Conservation (phyloP, 1,140 invertebrate genomes). For the Brachionus paranguensis region DNA sequence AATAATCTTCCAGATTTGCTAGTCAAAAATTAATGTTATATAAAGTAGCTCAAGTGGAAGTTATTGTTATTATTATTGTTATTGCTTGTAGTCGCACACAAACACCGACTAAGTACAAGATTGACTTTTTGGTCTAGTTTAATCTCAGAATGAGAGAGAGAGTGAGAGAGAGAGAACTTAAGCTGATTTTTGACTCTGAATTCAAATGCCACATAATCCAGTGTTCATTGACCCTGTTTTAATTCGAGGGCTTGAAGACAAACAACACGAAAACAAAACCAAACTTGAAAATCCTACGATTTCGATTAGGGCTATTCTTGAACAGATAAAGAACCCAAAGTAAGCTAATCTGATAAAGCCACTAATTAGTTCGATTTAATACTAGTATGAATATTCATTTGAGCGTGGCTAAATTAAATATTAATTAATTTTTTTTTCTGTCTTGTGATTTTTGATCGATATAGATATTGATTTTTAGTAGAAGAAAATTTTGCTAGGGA, state of each 20-base stretch:
- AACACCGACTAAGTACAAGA: neutral
- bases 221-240: conserved; percentile 2
- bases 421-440: conserved; percentile 23
- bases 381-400: conserved; percentile 18
- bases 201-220: conserved; percentile 9
- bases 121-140: conserved; percentile 33
- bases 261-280: neutral
- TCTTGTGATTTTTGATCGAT: neutral
- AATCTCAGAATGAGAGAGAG: neutral
- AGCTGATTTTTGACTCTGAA: neutral
- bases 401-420: conserved; percentile 8
- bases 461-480: conserved; percentile 31
- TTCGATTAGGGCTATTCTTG: conserved; percentile 8
- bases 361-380: neutral
- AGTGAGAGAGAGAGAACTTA: neutral
- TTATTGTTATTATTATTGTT: conserved; percentile 38
- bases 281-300: neutral
- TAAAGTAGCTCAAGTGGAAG: conserved; percentile 34
- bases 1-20: neutral
- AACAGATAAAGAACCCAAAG: conserved; percentile 5
- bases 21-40: conserved; percentile 24
- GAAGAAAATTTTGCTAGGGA: neutral
- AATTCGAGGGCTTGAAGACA: neutral
- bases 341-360: neutral
- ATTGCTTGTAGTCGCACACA: neutral